These are phyloP conservation scores for Phalacrocorax carbo DNA, from an alignment of 2,113 vertebrate species.

Conservation along the genomic window DNA sequence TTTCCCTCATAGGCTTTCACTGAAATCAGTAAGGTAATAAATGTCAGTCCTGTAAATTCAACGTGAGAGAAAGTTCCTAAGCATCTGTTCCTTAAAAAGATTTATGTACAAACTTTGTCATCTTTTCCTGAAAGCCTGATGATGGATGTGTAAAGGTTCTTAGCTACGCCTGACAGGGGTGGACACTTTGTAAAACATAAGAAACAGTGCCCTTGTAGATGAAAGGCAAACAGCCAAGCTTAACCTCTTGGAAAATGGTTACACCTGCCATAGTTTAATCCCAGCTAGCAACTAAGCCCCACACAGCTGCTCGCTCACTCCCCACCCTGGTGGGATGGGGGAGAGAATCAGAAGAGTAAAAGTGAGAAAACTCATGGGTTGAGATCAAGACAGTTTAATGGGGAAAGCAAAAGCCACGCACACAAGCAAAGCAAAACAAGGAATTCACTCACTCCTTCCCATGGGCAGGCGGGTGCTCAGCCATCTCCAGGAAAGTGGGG, in stretches of 20 bases:
- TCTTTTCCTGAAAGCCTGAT: neutral
- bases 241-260: constrained; percentile 8
- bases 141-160: neutral
- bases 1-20: neutral
- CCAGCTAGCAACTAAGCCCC: no score
- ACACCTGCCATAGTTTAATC: neutral
- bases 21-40: constrained; percentile 32
- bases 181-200: neutral
- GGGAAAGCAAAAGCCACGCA: no score
- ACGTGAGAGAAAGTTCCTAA: constrained; percentile 14
- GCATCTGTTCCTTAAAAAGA: constrained; percentile 8
- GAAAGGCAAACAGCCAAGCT: neutral
- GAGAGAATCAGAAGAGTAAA: no score
- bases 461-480: no score
- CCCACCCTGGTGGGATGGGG: no score
- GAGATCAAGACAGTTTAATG: no score
- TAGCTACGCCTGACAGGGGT: neutral
- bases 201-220: neutral
- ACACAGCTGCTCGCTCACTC: no score
- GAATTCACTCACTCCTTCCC: no score
- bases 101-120: neutral
- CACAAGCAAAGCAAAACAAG: no score
- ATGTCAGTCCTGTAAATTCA: constrained; percentile 15
- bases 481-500: no score
- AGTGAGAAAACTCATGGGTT: no score